Conservation (phyloP, 2,888 invertebrate species). For the Crepidodera aurea region DNA sequence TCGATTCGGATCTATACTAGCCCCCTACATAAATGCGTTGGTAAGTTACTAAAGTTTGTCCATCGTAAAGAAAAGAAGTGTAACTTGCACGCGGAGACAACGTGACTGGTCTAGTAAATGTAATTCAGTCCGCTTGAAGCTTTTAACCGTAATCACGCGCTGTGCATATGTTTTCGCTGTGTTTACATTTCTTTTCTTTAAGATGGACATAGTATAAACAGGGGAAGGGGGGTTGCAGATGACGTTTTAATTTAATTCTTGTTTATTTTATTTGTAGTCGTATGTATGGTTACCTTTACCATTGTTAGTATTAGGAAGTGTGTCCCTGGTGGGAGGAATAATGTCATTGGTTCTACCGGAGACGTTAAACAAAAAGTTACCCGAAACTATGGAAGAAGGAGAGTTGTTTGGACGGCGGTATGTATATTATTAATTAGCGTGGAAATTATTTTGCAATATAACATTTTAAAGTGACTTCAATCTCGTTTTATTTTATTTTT, state of each 20-base stretch:
- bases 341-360: slow-evolving; percentile 71
- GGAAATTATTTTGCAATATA: neutral
- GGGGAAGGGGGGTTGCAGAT: too few relatives aligned
- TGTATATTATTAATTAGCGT: slow-evolving; percentile 41
- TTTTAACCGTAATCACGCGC: too few relatives aligned
- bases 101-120: too few relatives aligned
- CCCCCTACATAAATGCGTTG: slow-evolving; percentile 68
- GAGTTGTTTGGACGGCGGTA: slow-evolving; percentile 70
- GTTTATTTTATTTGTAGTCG: slow-evolving; percentile 57
- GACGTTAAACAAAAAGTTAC: slow-evolving; percentile 70
- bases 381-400: slow-evolving; percentile 72
- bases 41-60: slow-evolving; percentile 52
- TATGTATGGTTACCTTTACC: slow-evolving; percentile 69
- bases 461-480: too few relatives aligned
- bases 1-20: slow-evolving; percentile 69
- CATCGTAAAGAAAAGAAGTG: too few relatives aligned
- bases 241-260: neutral
- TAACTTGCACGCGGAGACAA: too few relatives aligned
- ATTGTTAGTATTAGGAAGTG: slow-evolving; percentile 67
- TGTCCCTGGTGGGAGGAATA: slow-evolving; percentile 66
- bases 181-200: too few relatives aligned
- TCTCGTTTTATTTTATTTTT: neutral
- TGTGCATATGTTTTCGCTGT: neutral
- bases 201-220: too few relatives aligned
- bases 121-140: too few relatives aligned